These are phyloP conservation scores for Scaptomyza caliginosa DNA, from an alignment of 2,888 invertebrate genomes.

Conservation along the genomic window DNA sequence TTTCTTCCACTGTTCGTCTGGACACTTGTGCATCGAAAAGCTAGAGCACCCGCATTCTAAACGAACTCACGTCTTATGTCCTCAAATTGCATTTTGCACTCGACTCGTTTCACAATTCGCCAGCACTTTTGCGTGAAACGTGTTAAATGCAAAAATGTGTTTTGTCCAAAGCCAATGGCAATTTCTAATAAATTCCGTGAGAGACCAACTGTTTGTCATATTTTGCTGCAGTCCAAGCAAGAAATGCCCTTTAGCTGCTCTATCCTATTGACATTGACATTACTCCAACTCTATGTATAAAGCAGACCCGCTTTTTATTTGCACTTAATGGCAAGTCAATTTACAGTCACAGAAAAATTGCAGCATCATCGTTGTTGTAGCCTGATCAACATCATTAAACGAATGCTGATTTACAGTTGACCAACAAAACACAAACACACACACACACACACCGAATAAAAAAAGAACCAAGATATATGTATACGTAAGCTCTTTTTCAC, in stretches of 20 bases:
- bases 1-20: neutral
- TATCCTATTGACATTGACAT: slow-evolving; percentile 56
- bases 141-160: slow-evolving; percentile 74
- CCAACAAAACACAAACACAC: neutral
- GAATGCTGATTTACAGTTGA: slow-evolving; percentile 48
- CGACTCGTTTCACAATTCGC: slow-evolving; percentile 70
- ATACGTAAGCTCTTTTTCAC: slow-evolving; percentile 48
- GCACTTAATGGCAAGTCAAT: slow-evolving; percentile 53
- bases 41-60: slow-evolving; percentile 35
- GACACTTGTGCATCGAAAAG: neutral
- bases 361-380: slow-evolving; percentile 36
- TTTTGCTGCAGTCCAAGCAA: slow-evolving; percentile 26
- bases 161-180: slow-evolving; percentile 29
- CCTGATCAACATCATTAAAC: slow-evolving; percentile 37
- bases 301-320: slow-evolving; percentile 26
- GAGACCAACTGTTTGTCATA: slow-evolving; percentile 53
- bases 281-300: slow-evolving; percentile 1
- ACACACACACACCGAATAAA: neutral
- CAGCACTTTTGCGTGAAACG: slow-evolving; percentile 57
- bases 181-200: slow-evolving; percentile 45
- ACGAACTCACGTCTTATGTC: slow-evolving; percentile 72
- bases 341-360: slow-evolving; percentile 42
- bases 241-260: slow-evolving; percentile 6
- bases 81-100: slow-evolving; percentile 76
- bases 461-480: slow-evolving; percentile 19